Percentiles rank a stretch among this genome's conserved stretches.
These are phyloP conservation scores for Drosophila koepferae DNA, from an alignment of 2,888 invertebrate species.

Conservation along the genomic window DNA sequence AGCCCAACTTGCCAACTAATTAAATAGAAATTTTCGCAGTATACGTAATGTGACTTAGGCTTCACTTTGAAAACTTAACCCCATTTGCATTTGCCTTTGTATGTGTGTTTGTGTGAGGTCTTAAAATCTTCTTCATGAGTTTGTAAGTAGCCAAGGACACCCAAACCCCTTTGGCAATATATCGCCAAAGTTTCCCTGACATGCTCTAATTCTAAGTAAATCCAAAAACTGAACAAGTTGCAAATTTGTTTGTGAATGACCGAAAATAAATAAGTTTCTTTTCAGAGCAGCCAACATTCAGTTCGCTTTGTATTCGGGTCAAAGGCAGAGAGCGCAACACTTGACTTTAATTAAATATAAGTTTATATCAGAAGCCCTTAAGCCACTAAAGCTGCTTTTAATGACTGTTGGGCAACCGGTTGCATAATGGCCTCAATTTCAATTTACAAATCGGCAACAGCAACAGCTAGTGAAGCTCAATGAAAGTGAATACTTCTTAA, in stretches of 20 bases:
- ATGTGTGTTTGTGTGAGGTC: conserved; percentile 5
- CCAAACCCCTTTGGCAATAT: conserved; percentile 56
- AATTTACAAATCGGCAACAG: conserved; percentile 30
- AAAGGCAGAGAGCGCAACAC: conserved; percentile 32
- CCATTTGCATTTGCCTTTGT: conserved; percentile 5
- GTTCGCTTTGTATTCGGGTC: conserved; percentile 20
- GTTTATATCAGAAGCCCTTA: conserved; percentile 57
- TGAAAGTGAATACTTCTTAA: neutral
- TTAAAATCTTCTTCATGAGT: conserved; percentile 34
- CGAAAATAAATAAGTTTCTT: conserved; percentile 46
- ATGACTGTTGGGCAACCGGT: conserved; percentile 39
- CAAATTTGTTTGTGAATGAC: conserved; percentile 68
- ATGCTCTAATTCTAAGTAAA: conserved; percentile 10
- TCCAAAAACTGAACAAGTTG: conserved; percentile 61
- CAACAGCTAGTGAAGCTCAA: neutral
- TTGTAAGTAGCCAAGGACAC: conserved; percentile 39
- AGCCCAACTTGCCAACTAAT: conserved; percentile 7
- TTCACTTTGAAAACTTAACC: conserved; percentile 12
- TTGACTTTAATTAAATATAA: conserved; percentile 76
- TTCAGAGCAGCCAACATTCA: neutral
- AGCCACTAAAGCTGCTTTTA: conserved; percentile 59
- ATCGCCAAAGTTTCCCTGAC: conserved; percentile 52
- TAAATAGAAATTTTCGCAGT: conserved; percentile 5
- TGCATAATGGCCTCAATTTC: conserved; percentile 40
- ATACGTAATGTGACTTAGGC: neutral